Evolutionary conservation across 1,140 invertebrate species (phyloP), one percentile per base, ranked within the genome.

Genomic region (Drosophila funebris): DNA sequence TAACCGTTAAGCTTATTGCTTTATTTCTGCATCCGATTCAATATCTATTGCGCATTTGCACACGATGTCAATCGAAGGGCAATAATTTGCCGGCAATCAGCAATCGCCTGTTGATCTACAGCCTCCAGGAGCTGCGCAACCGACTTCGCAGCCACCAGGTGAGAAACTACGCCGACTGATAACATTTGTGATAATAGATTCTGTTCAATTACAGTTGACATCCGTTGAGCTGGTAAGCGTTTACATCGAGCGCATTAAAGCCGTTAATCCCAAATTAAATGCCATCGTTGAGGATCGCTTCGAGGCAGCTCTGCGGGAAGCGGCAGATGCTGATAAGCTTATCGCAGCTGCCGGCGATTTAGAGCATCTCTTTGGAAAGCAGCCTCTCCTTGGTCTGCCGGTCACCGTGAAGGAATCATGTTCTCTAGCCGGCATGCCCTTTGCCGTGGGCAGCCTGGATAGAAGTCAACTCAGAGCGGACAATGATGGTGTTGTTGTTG

Each of bases 361-460:
- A 75, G 81, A 22, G 75, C 80, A 92, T 70, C 72, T 95, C 2
- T 92, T 92, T 16, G 63, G 63, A 11, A 88, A 93, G 13, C 92
- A 92, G 33, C 96, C 96, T 0, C 87, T 97, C 16, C 92, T 96
- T 4, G 96, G 96, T 0, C 93, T 97, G 11, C 96, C 96, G 0
- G 93, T 96, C 36, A 96, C 95, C 1, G 93, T 96, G 0, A 97
- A 97, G 82, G 96, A 96, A 79, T 94, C 94, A 46, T 95, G 95
- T 66, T 92, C 93, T 6, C 89, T 96, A 0, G 93, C 93, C 91
- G 95, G 95, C 16, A 92, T 96, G 91, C 94, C 94, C 20, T 93
- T 94, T 43, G 93, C 94, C 1, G 94, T 94, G 29, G 96, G 96
- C 4, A 93, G 95, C 8, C 56, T 94, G n/a, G 80, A 90, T 0